phyloP scores from a whole-genome alignment of 2,888 invertebrate species.

The Limenitis camilla region DNA sequence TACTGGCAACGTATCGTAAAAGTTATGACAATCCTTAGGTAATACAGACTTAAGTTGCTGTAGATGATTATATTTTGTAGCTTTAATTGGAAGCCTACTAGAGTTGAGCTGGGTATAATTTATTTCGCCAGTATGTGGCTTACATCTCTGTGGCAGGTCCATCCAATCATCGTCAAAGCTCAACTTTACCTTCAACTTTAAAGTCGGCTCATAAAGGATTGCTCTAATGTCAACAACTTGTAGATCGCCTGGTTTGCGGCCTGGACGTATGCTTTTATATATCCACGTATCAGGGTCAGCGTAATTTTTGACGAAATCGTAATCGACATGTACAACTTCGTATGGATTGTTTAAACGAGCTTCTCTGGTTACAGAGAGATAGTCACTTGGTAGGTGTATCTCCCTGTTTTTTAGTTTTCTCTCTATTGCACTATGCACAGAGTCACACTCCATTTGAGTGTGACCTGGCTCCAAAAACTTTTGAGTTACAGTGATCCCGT shows the following conservation, averaged over 20 bases:
- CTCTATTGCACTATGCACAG: slow-evolving; percentile 31
- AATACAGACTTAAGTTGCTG: no score
- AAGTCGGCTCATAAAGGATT: not conserved
- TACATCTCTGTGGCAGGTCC: not conserved
- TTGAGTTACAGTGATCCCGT: slow-evolving; percentile 11
- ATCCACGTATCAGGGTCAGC: slow-evolving; percentile 1
- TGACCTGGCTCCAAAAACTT: slow-evolving; percentile 19
- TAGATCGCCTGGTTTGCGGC: not conserved
- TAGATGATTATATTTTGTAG: no score
- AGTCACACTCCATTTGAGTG: slow-evolving; percentile 21
- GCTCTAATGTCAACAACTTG: not conserved
- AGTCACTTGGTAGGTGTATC: slow-evolving; percentile 29
- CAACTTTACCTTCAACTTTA: not conserved
- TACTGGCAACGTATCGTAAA: no score
- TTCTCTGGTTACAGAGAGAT: slow-evolving; percentile 23
- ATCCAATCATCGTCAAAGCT: not conserved
- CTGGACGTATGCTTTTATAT: not conserved
- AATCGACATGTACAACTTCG: slow-evolving; percentile 2
- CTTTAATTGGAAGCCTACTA: no score
- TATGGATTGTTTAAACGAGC: slow-evolving; percentile 4
- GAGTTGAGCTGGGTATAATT: no score
- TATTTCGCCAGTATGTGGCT: no score
- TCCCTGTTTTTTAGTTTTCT: slow-evolving; percentile 29
- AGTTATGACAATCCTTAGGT: no score
- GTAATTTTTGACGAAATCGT: slow-evolving; percentile 3